phyloP scores from a whole-genome alignment of 2,113 vertebrate genomes.

The Dascyllus trimaculatus region DNA sequence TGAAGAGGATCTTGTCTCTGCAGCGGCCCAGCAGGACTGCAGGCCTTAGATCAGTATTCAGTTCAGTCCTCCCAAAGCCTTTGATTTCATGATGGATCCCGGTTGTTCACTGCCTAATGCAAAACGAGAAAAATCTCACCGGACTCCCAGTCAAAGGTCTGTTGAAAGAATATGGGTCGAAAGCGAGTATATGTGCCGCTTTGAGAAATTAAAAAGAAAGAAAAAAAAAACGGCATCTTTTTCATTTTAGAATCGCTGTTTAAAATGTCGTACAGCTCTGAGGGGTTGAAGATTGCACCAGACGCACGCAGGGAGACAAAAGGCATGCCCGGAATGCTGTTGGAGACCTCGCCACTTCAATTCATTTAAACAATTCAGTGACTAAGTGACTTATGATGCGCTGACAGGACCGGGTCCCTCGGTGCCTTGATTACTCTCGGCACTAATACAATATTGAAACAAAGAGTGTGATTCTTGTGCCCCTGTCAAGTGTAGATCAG shows the following conservation, averaged over 20 bases:
- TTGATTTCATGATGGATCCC: slow-evolving; percentile 83
- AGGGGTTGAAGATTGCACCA: slow-evolving; percentile 23
- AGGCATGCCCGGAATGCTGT: slow-evolving; percentile 66
- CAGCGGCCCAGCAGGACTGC: slow-evolving; percentile 73
- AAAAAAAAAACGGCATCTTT: slow-evolving; percentile 11
- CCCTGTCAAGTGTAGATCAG: slow-evolving; percentile 54
- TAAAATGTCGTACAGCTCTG: slow-evolving; percentile 27
- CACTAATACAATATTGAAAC: slow-evolving; percentile 62
- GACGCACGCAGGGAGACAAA: slow-evolving; percentile 46
- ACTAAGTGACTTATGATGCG: slow-evolving; percentile 72
- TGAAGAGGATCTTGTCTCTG: slow-evolving; percentile 67
- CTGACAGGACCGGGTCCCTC: slow-evolving; percentile 58
- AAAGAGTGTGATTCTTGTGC: slow-evolving; percentile 59
- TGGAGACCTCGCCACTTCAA: slow-evolving; percentile 59
- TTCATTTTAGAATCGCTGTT: slow-evolving; percentile 45
- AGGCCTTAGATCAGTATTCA: slow-evolving; percentile 81
- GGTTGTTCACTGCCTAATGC: slow-evolving; percentile 78
- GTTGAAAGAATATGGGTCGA: slow-evolving; percentile 51
- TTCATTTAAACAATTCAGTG: slow-evolving; percentile 71
- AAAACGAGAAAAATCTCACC: slow-evolving; percentile 74
- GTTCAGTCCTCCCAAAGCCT: slow-evolving; percentile 75
- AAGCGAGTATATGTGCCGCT: slow-evolving; percentile 34
- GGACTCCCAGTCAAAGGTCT: slow-evolving; percentile 73
- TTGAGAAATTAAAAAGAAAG: neutral
- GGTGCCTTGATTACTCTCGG: slow-evolving; percentile 34